Conservation (phyloP, 2,797 vertebrate species). For the Avahi laniger region DNA sequence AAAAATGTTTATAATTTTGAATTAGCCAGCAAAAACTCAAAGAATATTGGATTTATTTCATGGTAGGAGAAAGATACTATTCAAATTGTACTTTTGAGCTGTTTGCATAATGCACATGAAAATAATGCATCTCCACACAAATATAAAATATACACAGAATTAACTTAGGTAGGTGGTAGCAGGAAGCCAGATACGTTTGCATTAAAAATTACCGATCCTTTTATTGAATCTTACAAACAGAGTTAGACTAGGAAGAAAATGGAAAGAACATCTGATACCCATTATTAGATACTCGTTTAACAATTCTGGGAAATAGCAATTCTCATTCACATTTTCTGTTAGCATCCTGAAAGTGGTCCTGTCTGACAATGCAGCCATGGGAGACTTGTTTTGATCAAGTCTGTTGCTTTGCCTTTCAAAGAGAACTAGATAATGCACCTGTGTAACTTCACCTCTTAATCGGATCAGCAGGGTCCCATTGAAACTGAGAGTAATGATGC, state of each 20-base stretch:
- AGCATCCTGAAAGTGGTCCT: slow-evolving; percentile 61
- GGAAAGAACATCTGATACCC: slow-evolving; percentile 63
- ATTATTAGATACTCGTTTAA: slow-evolving; percentile 74
- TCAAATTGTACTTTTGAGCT: slow-evolving; percentile 42
- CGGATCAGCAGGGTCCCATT: slow-evolving; percentile 62
- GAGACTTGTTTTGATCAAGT: slow-evolving; percentile 80
- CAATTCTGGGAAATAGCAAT: slow-evolving; percentile 68
- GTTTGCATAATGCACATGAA: background rate
- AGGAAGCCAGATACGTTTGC: slow-evolving; percentile 57
- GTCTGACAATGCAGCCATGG: slow-evolving; percentile 63
- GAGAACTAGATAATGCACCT: slow-evolving; percentile 70
- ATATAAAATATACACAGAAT: background rate
- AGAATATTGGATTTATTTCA: background rate
- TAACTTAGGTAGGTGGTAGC: slow-evolving; percentile 48
- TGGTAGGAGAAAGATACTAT: background rate
- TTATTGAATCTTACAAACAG: slow-evolving; percentile 70
- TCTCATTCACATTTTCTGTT: slow-evolving; percentile 72
- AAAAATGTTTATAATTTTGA: background rate
- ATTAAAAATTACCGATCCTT: slow-evolving; percentile 64
- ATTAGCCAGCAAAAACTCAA: background rate
- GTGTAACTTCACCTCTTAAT: slow-evolving; percentile 78
- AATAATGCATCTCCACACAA: background rate
- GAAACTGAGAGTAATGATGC: slow-evolving; percentile 70
- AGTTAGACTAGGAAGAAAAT: slow-evolving; percentile 68
- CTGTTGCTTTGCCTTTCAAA: slow-evolving; percentile 76